phyloP scores from a whole-genome alignment of 2,888 invertebrate species.

The Heteropelma amictum region DNA sequence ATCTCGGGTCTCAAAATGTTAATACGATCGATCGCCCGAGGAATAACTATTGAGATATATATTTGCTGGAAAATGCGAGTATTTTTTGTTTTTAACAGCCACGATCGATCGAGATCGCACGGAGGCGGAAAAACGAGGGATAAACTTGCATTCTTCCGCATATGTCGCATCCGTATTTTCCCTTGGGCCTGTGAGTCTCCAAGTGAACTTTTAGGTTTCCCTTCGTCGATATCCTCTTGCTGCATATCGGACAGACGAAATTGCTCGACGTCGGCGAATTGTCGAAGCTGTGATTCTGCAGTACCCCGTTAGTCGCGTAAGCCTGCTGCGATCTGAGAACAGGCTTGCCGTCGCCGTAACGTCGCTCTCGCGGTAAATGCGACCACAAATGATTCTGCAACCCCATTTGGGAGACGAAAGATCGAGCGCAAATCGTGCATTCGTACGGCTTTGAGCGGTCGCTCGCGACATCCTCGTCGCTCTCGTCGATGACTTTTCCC shows the following conservation, averaged over 20 bases:
- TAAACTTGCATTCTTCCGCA: constrained; percentile 84
- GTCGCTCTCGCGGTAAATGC: constrained; percentile 78
- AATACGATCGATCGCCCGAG: too few species aligned
- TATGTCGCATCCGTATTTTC: constrained; percentile 82
- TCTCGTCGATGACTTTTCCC: constrained; percentile 57
- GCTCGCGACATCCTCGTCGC: constrained; percentile 47
- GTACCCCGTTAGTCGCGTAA: constrained; percentile 71
- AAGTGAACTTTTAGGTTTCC: constrained; percentile 83
- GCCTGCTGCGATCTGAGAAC: constrained; percentile 70
- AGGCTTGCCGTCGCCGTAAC: constrained; percentile 63
- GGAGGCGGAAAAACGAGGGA: too few species aligned
- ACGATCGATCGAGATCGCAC: too few species aligned
- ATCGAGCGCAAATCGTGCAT: constrained; percentile 80
- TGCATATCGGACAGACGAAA: constrained; percentile 82
- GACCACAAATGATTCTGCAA: constrained; percentile 83
- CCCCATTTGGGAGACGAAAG: constrained; percentile 81
- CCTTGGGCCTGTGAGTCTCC: constrained; percentile 82
- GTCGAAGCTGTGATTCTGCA: constrained; percentile 71
- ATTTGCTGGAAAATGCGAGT: too few species aligned
- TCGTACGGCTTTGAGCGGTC: constrained; percentile 78
- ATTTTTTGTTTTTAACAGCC: too few species aligned
- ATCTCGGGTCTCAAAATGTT: too few species aligned
- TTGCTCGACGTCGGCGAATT: constrained; percentile 72
- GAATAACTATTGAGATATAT: too few species aligned
- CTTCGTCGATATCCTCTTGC: constrained; percentile 82